Evolutionary conservation across 2,888 invertebrate genomes (phyloP), one percentile per base, ranked within the genome.

Genomic region (Hypomecis punctinalis): DNA sequence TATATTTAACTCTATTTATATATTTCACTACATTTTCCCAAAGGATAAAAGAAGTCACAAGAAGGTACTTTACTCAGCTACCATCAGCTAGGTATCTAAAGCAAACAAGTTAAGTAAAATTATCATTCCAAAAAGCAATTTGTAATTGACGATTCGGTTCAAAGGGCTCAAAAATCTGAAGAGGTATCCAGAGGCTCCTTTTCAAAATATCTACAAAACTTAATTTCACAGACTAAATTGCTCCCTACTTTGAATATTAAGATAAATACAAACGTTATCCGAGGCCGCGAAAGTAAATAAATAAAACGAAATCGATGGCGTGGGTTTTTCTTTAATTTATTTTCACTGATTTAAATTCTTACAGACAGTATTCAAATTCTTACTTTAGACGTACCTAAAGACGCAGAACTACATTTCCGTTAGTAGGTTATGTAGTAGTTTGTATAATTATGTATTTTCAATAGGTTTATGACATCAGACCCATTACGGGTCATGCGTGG

Each of bases 161-260:
- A 89, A 90, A 90, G 89, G 80, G 81, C 80, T 60, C 77, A 77
- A 81, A 81, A 81, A 81, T 85, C 82, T 81, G 78, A 81, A 75
- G 79, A 83, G 80, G 75, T 80, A 79, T 78, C 80, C 76, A 79
- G 81, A 48, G 79, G 77, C 80, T 79, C 78, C 82, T 84, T 86
- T 89, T 91, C 90, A 90, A 90, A 91, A 90, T 91, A 90, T 86
- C 46, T n/a, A 47, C 56, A 83, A 89, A 91, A 91, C 85, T 91
- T 91, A 84, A 87, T 91, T 90, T 90, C 82, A 78, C 79, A 78
- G 81, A 80, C 85, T 87, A 90, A 92, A 91, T 91, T 92, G 89
- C 90, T 90, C 87, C 87, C 88, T 86, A 89, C 87, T 87, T 86
- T 84, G 78, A 81, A 87, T 89, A 81, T 83, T 80, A 85, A 88